phyloP scores from a whole-genome alignment of 2,888 invertebrate genomes.

The Catocala nupta region DNA sequence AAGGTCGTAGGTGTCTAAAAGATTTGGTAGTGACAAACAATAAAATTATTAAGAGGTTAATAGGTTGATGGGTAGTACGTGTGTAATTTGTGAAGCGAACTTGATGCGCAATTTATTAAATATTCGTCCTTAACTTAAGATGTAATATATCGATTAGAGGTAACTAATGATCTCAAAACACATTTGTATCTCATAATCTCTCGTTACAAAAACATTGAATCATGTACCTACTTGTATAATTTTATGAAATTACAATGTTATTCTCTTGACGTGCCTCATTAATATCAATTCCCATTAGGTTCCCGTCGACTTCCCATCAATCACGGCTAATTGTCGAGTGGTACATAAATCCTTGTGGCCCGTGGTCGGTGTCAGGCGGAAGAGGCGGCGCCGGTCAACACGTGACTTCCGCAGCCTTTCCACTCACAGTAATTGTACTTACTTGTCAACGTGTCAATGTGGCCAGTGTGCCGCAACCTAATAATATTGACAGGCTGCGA shows the following conservation, averaged over 20 bases:
- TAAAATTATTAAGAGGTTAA: conserved; percentile 9
- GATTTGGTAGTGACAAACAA: not conserved
- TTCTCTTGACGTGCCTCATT: not conserved
- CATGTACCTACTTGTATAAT: not conserved
- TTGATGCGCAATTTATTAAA: too few species aligned
- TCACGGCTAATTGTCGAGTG: not conserved
- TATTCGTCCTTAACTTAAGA: not conserved
- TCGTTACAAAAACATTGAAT: not conserved
- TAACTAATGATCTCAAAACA: too few species aligned
- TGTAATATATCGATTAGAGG: not conserved
- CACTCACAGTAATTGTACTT: conserved; percentile 10
- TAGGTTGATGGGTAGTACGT: conserved; percentile 2
- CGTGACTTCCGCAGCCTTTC: conserved; percentile 47
- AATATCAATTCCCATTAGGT: not conserved
- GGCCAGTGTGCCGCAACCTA: conserved; percentile 5
- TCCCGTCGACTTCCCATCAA: not conserved
- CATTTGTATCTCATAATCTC: too few species aligned
- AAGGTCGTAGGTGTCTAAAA: not conserved
- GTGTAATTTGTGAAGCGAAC: not conserved
- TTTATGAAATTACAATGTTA: not conserved
- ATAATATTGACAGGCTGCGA: not conserved
- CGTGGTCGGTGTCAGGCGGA: conserved; percentile 30
- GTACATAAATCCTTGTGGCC: conserved; percentile 14
- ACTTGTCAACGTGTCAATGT: conserved; percentile 17
- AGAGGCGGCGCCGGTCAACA: conserved; percentile 42